Conservation (phyloP, 1,140 invertebrate genomes). For the Latrodectus geometricus region DNA sequence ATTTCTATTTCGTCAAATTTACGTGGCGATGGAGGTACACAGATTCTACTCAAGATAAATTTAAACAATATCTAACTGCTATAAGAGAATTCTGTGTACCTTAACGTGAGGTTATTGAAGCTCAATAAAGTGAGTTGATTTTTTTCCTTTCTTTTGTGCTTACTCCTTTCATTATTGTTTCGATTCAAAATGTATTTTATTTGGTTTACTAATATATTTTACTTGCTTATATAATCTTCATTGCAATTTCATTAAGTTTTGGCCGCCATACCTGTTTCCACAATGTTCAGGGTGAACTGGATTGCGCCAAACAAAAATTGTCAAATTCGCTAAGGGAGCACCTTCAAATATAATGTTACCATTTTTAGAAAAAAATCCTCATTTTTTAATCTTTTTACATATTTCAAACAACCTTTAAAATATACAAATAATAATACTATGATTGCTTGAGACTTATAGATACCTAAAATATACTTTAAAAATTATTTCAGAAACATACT, state of each 20-base stretch:
- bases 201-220: constrained; percentile 1
- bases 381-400: too few relatives aligned
- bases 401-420: too few relatives aligned
- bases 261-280: too few relatives aligned
- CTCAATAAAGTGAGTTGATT: constrained; percentile 7
- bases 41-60: constrained; percentile 19
- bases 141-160: constrained; percentile 12
- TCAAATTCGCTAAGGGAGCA: too few relatives aligned
- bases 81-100: constrained; percentile 14
- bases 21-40: constrained; percentile 22
- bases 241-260: constrained; percentile 3
- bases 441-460: too few relatives aligned
- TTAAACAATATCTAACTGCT: constrained; percentile 19
- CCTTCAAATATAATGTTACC: too few relatives aligned
- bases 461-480: too few relatives aligned
- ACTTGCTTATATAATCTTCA: constrained; percentile 4
- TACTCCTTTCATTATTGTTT: constrained; percentile 11
- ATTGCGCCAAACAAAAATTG: too few relatives aligned
- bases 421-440: too few relatives aligned
- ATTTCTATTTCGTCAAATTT: constrained; percentile 7
- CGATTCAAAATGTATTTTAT: constrained; percentile 20
- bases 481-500: too few relatives aligned
- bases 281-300: too few relatives aligned
- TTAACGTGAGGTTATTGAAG: constrained; percentile 1
- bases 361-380: too few relatives aligned